A percentile compares a stretch with the other conserved stretches of the same genome.
Conservation (phyloP, 2,113 vertebrate genomes). For the Sitta europaea region DNA sequence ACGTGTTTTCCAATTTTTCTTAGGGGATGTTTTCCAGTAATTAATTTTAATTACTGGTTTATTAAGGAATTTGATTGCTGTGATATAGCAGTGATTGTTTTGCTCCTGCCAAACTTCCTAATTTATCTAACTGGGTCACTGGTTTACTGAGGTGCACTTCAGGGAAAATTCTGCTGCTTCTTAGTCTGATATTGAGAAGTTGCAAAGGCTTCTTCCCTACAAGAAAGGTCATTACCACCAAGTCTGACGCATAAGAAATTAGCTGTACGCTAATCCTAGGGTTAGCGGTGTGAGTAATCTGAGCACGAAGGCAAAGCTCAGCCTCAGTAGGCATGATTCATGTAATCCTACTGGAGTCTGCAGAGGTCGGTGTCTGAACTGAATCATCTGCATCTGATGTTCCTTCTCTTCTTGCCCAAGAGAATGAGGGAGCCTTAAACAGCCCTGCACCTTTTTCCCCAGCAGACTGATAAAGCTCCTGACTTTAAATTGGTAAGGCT, state of each 20-base stretch:
- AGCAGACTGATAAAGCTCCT: not conserved
- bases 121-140: not conserved
- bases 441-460: not conserved
- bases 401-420: not conserved
- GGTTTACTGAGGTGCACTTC: not conserved
- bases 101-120: not conserved
- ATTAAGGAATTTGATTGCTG: not conserved
- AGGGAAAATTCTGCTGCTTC: not conserved
- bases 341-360: not conserved
- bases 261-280: not conserved
- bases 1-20: not conserved
- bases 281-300: slow-evolving; percentile 2
- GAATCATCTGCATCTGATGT: slow-evolving; percentile 5
- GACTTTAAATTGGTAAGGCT: not conserved
- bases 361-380: not conserved
- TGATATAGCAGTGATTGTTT: not conserved
- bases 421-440: not conserved
- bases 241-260: not conserved
- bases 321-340: slow-evolving; percentile 7
- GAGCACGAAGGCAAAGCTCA: not conserved
- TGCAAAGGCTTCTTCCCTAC: not conserved
- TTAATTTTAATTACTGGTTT: not conserved
- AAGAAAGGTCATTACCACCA: not conserved
- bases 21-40: not conserved
- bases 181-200: not conserved